A percentile compares a stretch with the other conserved stretches of the same genome.
These are phyloP conservation scores for Sturnus vulgaris DNA, from an alignment of 2,113 vertebrate species.

Conservation along the genomic window DNA sequence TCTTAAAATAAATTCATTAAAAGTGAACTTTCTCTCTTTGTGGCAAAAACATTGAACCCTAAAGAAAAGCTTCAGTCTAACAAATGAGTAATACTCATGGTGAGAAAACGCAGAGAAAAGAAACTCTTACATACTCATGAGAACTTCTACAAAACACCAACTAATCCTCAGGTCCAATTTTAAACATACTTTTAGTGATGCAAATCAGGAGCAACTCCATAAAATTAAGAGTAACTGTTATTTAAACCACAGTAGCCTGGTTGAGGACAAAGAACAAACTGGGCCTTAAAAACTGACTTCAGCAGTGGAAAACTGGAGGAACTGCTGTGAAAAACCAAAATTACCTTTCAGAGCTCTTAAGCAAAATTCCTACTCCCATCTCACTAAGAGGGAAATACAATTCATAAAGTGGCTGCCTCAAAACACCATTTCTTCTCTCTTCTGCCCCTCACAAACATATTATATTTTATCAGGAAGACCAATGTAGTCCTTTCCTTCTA, in stretches of 20 bases:
- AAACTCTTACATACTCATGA: neutral
- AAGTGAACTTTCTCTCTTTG: conserved; percentile 62
- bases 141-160: conserved; percentile 16
- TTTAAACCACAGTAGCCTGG: neutral
- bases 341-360: neutral
- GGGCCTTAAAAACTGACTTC: neutral
- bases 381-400: neutral
- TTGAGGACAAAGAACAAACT: neutral
- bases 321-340: neutral
- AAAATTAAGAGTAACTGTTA: conserved; percentile 32
- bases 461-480: neutral
- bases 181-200: conserved; percentile 21
- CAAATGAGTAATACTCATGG: conserved; percentile 10
- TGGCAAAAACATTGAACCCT: conserved; percentile 49
- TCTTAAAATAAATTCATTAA: conserved; percentile 58
- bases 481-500: neutral
- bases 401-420: neutral
- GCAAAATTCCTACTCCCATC: neutral
- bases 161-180: conserved; percentile 40
- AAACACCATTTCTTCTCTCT: neutral
- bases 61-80: conserved; percentile 51
- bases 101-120: conserved; percentile 9
- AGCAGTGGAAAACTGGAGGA: neutral
- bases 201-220: conserved; percentile 26
- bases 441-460: neutral